A percentile compares a stretch with the other conserved stretches of the same genome.
Evolutionary conservation across 2,113 vertebrate species (phyloP).

Genomic region (Gopherus evgoodei): DNA sequence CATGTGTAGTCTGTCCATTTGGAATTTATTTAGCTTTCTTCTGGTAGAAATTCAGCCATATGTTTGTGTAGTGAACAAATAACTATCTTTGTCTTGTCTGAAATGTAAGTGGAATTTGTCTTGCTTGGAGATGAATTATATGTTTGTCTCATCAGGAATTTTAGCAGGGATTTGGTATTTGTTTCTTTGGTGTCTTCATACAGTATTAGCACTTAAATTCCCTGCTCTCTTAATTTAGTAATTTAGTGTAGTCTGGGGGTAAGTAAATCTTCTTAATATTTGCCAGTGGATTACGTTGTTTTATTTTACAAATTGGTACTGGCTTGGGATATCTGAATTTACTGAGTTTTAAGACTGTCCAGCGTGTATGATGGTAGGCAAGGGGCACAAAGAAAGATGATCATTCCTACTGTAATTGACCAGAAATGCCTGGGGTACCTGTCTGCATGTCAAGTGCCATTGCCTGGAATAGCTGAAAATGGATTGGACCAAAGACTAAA

Average conservation of each 20-base stretch:
- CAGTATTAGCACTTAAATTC: neutral
- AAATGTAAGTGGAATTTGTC: neutral
- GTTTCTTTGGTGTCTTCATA: neutral
- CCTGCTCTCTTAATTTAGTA: neutral
- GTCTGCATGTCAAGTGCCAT: neutral
- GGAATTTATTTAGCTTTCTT: neutral
- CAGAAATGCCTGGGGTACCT: neutral
- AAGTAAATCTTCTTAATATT: constrained; percentile 15
- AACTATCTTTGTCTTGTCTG: neutral
- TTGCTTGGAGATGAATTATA: neutral
- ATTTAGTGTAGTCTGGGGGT: neutral
- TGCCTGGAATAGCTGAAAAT: neutral
- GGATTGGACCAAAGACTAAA: neutral
- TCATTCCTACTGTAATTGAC: neutral
- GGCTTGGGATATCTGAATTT: neutral
- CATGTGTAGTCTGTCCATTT: neutral
- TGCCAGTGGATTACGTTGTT: neutral
- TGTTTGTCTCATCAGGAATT: neutral
- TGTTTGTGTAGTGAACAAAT: neutral
- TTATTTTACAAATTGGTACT: neutral
- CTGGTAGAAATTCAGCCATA: neutral
- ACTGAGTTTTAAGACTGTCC: neutral
- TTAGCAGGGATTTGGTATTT: neutral
- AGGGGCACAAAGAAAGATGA: neutral
- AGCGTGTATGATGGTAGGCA: neutral